These are phyloP conservation scores for Colinus virginianus DNA, from an alignment of 2,113 vertebrate genomes.

Conservation along the genomic window DNA sequence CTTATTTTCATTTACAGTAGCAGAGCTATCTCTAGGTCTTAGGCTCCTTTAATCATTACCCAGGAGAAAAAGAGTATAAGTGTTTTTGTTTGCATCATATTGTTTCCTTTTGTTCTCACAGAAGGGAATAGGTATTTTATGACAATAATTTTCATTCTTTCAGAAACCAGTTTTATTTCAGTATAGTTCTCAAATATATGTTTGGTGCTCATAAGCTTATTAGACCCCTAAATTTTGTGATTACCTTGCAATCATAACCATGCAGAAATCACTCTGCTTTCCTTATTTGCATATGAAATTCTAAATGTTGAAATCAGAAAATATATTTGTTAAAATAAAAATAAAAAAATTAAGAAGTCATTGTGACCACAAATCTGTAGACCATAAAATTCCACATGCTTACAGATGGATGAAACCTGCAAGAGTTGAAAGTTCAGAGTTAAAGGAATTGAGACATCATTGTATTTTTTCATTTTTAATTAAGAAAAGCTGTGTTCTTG, in stretches of 20 bases:
- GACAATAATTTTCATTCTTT: neutral
- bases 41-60: neutral
- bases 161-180: neutral
- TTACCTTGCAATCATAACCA: neutral
- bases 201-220: neutral
- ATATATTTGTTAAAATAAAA: neutral
- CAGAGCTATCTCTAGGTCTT: neutral
- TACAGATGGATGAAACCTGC: neutral
- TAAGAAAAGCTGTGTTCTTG: neutral
- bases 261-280: neutral
- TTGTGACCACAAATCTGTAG: neutral
- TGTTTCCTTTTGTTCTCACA: neutral
- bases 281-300: neutral
- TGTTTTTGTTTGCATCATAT: neutral
- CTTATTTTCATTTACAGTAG: neutral
- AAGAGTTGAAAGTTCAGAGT: neutral
- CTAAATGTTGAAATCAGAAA: neutral
- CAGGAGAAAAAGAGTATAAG: neutral
- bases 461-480: neutral
- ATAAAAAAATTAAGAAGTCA: neutral
- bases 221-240: neutral
- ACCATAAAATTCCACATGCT: neutral
- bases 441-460: neutral
- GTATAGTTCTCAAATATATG: neutral
- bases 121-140: neutral